A percentile compares a stretch with the other conserved stretches of the same genome.
phyloP scores from a whole-genome alignment of 2,797 vertebrate genomes.

The Helarctos malayanus region DNA sequence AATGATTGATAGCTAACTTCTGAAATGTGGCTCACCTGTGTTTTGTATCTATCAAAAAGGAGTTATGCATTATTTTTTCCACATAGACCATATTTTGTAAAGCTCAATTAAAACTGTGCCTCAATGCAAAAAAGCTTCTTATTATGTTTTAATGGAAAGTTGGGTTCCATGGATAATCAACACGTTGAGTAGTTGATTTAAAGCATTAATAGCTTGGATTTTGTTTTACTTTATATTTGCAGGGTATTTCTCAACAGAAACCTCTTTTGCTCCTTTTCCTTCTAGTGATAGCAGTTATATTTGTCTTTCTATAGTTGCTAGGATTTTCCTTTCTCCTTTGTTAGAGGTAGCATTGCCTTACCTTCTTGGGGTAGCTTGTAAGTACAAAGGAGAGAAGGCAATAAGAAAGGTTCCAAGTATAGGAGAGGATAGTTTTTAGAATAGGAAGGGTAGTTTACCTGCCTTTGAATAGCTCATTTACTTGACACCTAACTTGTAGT shows the following conservation, averaged over 20 bases:
- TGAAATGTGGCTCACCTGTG: not conserved
- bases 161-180: not conserved
- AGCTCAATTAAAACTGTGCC: slow-evolving; percentile 27
- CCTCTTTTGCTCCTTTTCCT: not conserved
- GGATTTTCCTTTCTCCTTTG: slow-evolving; percentile 52
- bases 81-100: slow-evolving; percentile 1
- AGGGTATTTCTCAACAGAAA: slow-evolving; percentile 53
- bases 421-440: not conserved
- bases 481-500: slow-evolving; percentile 56
- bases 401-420: slow-evolving; percentile 32
- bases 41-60: slow-evolving; percentile 42
- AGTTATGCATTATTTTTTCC: not conserved
- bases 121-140: slow-evolving; percentile 47
- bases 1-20: slow-evolving; percentile 25
- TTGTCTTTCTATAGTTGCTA: slow-evolving; percentile 10
- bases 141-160: slow-evolving; percentile 17
- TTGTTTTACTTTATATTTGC: slow-evolving; percentile 56
- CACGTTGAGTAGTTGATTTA: slow-evolving; percentile 51
- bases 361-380: slow-evolving; percentile 3
- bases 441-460: slow-evolving; percentile 14
- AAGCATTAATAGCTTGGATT: slow-evolving; percentile 49
- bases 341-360: slow-evolving; percentile 43
- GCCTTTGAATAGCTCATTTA: slow-evolving; percentile 49
- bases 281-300: not conserved
- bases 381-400: not conserved